Evolutionary conservation across 2,888 invertebrate genomes (phyloP).

Genomic region (Cheilosia variabilis): DNA sequence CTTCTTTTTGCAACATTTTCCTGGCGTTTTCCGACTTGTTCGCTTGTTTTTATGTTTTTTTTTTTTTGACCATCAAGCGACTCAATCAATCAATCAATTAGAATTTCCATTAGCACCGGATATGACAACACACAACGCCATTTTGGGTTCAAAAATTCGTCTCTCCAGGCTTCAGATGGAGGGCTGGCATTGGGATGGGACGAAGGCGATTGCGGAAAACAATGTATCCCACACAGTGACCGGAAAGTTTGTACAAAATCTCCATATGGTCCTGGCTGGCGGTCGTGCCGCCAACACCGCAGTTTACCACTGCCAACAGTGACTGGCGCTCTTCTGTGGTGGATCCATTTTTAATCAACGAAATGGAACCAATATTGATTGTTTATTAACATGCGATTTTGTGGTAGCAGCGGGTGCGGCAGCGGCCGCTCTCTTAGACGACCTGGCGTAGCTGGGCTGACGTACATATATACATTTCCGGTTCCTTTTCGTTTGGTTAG

Average conservation of each 20-base stretch:
- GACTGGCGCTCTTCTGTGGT: background rate
- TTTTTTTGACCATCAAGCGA: slow-evolving; percentile 46
- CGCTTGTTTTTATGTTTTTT: slow-evolving; percentile 44
- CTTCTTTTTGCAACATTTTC: background rate
- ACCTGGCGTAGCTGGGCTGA: slow-evolving; percentile 15
- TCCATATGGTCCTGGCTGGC: slow-evolving; percentile 53
- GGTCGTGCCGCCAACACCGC: slow-evolving; percentile 8
- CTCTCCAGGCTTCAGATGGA: slow-evolving; percentile 21
- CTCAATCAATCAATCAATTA: slow-evolving; percentile 79
- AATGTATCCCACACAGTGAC: slow-evolving; percentile 37
- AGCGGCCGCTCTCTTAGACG: background rate
- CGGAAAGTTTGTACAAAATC: slow-evolving; percentile 72
- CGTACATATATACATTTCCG: slow-evolving; percentile 55
- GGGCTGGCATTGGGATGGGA: background rate
- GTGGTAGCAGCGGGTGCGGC: slow-evolving; percentile 69
- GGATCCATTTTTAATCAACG: slow-evolving; percentile 77
- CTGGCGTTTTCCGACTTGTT: slow-evolving; percentile 18
- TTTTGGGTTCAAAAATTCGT: slow-evolving; percentile 52
- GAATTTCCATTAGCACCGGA: slow-evolving; percentile 79
- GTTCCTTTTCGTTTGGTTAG: slow-evolving; percentile 39
- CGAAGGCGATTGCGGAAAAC: background rate
- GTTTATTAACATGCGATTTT: slow-evolving; percentile 78
- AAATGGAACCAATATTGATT: slow-evolving; percentile 78
- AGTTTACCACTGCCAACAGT: slow-evolving; percentile 1
- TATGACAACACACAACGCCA: slow-evolving; percentile 78